Conservation (phyloP, 1,140 invertebrate genomes). For the Venturia canescens region DNA sequence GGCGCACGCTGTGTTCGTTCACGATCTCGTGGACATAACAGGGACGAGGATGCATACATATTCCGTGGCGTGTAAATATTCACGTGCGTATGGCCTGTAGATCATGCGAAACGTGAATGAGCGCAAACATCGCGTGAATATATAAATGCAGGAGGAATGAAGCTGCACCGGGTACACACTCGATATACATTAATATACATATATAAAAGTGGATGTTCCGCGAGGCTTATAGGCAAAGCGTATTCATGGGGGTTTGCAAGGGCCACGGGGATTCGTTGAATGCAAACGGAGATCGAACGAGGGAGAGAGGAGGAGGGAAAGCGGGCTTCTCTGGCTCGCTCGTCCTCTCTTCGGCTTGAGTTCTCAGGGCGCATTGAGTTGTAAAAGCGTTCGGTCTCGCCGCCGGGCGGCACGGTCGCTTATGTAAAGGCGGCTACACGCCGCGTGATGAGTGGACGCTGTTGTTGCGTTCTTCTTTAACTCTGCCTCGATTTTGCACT, state of each 20-base stretch:
- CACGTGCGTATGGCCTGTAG: slow-evolving; percentile 1
- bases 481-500: slow-evolving; percentile 68
- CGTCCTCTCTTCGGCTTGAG: slow-evolving; percentile 52
- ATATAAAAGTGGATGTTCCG: neutral
- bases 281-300: slow-evolving; percentile 29
- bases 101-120: slow-evolving; percentile 54
- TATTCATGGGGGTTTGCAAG: slow-evolving; percentile 37
- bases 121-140: slow-evolving; percentile 46
- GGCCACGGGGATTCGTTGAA: slow-evolving; percentile 34
- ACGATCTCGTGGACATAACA: slow-evolving; percentile 25
- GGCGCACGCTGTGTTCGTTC: slow-evolving; percentile 16
- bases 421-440: slow-evolving; percentile 77
- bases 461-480: slow-evolving; percentile 74
- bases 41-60: slow-evolving; percentile 4
- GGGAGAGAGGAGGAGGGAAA: slow-evolving; percentile 45
- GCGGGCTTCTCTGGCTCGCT: slow-evolving; percentile 48
- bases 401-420: slow-evolving; percentile 75
- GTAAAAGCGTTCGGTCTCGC: slow-evolving; percentile 76
- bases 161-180: slow-evolving; percentile 39
- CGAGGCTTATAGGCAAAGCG: slow-evolving; percentile 6
- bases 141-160: slow-evolving; percentile 47
- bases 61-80: slow-evolving; percentile 27
- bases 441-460: slow-evolving; percentile 77
- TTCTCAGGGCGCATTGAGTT: slow-evolving; percentile 74
- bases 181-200: slow-evolving; percentile 22